Conservation (phyloP, 2,888 invertebrate species). For the Polydrusus cervinus region DNA sequence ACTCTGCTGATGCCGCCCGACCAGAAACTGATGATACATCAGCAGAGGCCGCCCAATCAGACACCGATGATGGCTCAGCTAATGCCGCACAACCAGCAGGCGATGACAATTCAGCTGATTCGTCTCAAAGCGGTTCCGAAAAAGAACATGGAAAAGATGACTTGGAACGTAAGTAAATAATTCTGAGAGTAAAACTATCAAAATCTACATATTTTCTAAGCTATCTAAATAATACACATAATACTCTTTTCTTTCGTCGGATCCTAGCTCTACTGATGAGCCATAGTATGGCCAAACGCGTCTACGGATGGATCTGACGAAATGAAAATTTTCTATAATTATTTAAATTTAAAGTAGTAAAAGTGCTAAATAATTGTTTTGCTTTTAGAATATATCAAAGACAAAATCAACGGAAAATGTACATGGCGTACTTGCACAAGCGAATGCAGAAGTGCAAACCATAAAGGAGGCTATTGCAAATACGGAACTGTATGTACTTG, state of each 20-base stretch:
- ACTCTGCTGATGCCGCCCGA: neutral
- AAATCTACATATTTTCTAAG: too few species aligned
- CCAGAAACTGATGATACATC: neutral
- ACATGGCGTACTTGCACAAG: neutral
- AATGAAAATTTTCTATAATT: too few species aligned
- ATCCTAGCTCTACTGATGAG: too few species aligned
- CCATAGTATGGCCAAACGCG: too few species aligned
- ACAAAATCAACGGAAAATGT: constrained; percentile 1
- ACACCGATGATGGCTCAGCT: neutral
- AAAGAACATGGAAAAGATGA: too few species aligned
- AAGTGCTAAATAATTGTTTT: neutral
- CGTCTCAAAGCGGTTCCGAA: neutral
- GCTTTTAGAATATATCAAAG: constrained; percentile 6
- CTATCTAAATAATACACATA: too few species aligned
- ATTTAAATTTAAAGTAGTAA: too few species aligned
- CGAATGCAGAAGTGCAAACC: neutral
- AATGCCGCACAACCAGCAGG: neutral
- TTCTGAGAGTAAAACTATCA: too few species aligned
- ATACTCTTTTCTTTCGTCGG: too few species aligned
- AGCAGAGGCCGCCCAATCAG: neutral
- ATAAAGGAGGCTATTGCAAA: constrained; percentile 13
- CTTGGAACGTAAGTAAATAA: too few species aligned
- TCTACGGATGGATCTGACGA: too few species aligned
- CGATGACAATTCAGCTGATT: constrained; percentile 5
- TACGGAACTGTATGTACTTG: constrained; percentile 6